A percentile compares a stretch with the other conserved stretches of the same genome.
Evolutionary conservation across 2,888 invertebrate species (phyloP).

Genomic region (Ecdyonurus torrentis): DNA sequence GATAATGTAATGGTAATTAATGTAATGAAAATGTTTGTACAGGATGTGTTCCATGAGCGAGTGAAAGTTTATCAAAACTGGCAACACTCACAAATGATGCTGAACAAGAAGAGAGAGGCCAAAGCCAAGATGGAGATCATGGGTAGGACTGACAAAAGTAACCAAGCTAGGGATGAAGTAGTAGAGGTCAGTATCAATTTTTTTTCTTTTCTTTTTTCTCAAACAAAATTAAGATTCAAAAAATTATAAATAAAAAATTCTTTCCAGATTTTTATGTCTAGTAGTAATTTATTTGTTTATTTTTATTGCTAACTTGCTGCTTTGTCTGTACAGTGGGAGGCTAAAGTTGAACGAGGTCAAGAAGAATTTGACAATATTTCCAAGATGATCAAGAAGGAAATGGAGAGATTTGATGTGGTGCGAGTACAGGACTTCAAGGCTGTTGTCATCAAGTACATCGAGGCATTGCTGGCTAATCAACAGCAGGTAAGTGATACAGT

Average conservation of each 20-base stretch:
- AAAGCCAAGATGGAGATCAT: constrained; percentile 84
- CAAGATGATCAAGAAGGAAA: constrained; percentile 81
- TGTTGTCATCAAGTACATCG: constrained; percentile 79
- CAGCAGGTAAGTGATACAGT: constrained; percentile 72
- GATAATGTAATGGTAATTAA: too few relatives aligned
- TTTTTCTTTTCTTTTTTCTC: neutral
- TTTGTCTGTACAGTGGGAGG: constrained; percentile 56
- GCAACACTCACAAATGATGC: constrained; percentile 90
- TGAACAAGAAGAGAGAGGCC: constrained; percentile 85
- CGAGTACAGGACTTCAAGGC: constrained; percentile 80
- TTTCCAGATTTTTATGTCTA: too few relatives aligned
- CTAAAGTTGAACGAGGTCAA: constrained; percentile 91
- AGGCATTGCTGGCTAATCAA: constrained; percentile 87
- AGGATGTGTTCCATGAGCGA: constrained; percentile 53
- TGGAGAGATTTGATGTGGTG: constrained; percentile 79
- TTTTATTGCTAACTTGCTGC: neutral
- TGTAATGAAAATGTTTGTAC: too few relatives aligned
- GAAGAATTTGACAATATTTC: constrained; percentile 93
- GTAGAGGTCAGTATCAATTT: constrained; percentile 47
- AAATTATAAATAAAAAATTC: too few relatives aligned
- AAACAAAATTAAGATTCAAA: too few relatives aligned
- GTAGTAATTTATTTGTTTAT: too few relatives aligned
- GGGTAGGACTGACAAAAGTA: constrained; percentile 76
- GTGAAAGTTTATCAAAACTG: constrained; percentile 87
- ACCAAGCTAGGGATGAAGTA: constrained; percentile 78